A percentile compares a stretch with the other conserved stretches of the same genome.
Evolutionary conservation across 2,888 invertebrate genomes (phyloP).

Genomic region (Protula sp.): DNA sequence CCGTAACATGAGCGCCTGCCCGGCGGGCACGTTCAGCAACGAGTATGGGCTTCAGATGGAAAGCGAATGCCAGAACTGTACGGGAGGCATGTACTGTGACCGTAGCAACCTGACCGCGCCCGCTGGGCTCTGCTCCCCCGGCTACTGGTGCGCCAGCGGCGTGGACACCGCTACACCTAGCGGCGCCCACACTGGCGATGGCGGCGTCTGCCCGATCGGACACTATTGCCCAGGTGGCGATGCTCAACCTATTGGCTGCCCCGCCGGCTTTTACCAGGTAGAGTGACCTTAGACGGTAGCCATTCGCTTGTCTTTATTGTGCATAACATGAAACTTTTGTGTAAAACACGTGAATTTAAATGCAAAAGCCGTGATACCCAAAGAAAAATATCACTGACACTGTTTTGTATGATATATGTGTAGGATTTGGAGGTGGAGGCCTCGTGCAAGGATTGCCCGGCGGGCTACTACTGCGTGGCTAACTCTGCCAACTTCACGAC

Average conservation of each 20-base stretch:
- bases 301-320: too few species aligned
- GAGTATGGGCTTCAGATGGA: slow-evolving; percentile 33
- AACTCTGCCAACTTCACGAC: slow-evolving; percentile 41
- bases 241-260: slow-evolving; percentile 36
- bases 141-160: slow-evolving; percentile 44
- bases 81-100: slow-evolving; percentile 27
- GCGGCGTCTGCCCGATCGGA: slow-evolving; percentile 46
- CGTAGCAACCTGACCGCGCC: slow-evolving; percentile 41
- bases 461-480: slow-evolving; percentile 46
- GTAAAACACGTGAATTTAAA: too few species aligned
- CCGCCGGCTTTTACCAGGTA: slow-evolving; percentile 47
- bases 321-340: too few species aligned
- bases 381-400: too few species aligned
- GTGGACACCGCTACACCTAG: slow-evolving; percentile 41
- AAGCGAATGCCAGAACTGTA: slow-evolving; percentile 14
- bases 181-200: slow-evolving; percentile 43
- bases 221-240: slow-evolving; percentile 38
- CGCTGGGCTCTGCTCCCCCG: slow-evolving; percentile 35
- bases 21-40: slow-evolving; percentile 44
- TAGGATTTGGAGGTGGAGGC: slow-evolving; percentile 29
- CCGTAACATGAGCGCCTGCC: slow-evolving; percentile 42
- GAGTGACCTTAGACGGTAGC: too few species aligned
- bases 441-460: slow-evolving; percentile 37
- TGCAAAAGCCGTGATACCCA: too few species aligned
- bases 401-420: too few species aligned